Base-by-base conservation (phyloP, 2,888 invertebrate genomes). In the Lithophane ornitopus region DNA sequence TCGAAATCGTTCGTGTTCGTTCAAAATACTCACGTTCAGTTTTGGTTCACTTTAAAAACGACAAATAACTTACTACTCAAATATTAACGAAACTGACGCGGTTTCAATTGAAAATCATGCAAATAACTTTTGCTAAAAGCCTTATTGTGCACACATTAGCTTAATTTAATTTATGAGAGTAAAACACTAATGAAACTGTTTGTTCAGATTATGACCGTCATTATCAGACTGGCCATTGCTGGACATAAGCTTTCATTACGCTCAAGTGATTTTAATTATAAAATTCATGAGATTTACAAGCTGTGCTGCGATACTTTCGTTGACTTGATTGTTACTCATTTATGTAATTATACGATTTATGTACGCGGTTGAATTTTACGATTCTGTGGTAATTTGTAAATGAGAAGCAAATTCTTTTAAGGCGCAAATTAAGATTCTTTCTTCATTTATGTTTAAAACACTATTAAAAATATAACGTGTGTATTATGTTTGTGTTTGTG, bases 261-360 rank as follows among this genome's bases (percentile, higher is more conserved):
- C 14, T 41, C 3, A 41, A 44, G 22, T 22, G 41, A 58, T 28
- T 56, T 78, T 83, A 83, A 83, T 78, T 78, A 62, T 41, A 66
- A 73, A 61, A 84, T 62, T 56, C n/a, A 73, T 70, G 65, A 73
- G 66, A 80, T 79, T 79, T 56, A 54, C 54, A 44, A 72, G 46
- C 49, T 54, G 58, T 44, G 19, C 8, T 26, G 28, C 28, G n/a
- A 22, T 49, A 69, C 59, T 72, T 79, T 83, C 68, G 39, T 84
- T 41, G 28, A 22, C 28, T 49, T 59, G 39, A 22, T 54, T 56
- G 28, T 26, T 26, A 39, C 26, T 63, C 2, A 26, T 84, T 41
- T 58, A 26, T 65, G 46, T 78, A 70, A 83, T 83, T 70, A 39
- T 49, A 69, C 14, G 16, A 28, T 44, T 68, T 14, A 44, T 22